These are phyloP conservation scores for Eurosta solidaginis DNA, from an alignment of 1,140 invertebrate species.

Conservation along the genomic window DNA sequence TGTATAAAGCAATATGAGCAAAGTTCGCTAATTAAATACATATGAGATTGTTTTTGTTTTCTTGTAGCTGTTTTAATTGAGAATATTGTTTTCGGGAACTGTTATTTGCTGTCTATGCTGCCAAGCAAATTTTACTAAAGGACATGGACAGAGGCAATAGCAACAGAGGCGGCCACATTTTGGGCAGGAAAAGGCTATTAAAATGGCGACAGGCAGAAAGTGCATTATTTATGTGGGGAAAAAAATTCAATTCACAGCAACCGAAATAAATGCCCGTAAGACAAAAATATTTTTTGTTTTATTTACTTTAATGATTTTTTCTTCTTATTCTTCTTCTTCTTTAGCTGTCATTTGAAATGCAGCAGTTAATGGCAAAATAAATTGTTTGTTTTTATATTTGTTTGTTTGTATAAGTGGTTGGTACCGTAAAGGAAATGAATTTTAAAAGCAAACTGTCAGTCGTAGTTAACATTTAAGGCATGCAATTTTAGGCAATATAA, in stretches of 20 bases:
- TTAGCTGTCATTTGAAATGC: neutral
- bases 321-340: no score
- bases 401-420: neutral
- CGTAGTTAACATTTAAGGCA: neutral
- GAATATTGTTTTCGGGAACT: no score
- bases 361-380: neutral
- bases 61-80: no score
- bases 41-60: neutral
- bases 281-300: constrained; percentile 1
- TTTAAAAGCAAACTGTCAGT: constrained; percentile 5
- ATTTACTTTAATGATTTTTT: neutral
- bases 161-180: neutral
- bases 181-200: constrained; percentile 25
- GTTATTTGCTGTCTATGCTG: no score
- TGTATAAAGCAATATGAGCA: no score
- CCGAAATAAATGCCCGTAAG: neutral
- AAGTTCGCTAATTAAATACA: no score
- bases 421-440: neutral
- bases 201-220: constrained; percentile 16
- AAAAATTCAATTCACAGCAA: constrained; percentile 12
- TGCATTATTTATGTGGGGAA: constrained; percentile 30
- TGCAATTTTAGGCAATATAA: neutral
- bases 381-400: neutral
- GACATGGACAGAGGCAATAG: no score
- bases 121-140: neutral